Evolutionary conservation across 2,113 vertebrate species (phyloP).

Genomic region (Nibea coibor): DNA sequence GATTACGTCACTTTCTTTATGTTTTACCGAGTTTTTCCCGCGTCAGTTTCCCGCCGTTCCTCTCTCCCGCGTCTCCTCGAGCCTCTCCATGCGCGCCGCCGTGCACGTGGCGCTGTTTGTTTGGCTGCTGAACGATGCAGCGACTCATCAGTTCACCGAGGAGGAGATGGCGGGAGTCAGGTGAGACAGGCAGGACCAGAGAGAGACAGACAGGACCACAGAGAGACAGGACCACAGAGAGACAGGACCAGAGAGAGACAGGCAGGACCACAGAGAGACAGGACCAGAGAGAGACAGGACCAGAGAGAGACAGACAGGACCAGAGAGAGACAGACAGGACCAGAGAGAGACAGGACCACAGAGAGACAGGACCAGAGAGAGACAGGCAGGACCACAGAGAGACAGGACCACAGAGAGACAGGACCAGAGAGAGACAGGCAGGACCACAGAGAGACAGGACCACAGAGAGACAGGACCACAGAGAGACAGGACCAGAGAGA

Average conservation of each 20-base stretch:
- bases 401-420: not conserved
- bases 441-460: not conserved
- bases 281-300: no score
- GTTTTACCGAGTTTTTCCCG: not conserved
- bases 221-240: not conserved
- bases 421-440: no score
- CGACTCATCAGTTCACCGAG: conserved; percentile 61
- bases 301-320: no score
- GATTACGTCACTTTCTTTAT: rapidly evolving
- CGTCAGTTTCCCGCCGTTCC: not conserved
- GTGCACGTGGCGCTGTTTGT: conserved; percentile 34
- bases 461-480: rapidly evolving
- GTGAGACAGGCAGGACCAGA: conserved; percentile 7
- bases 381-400: not conserved
- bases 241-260: no score
- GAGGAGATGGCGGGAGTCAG: conserved; percentile 64
- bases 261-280: not conserved
- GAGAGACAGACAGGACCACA: no score
- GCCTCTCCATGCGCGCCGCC: conserved; percentile 50
- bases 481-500: not conserved
- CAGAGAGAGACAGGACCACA: no score
- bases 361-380: no score
- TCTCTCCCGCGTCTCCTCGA: not conserved
- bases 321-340: no score
- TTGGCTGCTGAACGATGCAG: conserved; percentile 43